A percentile compares a stretch with the other conserved stretches of the same genome.
Conservation (phyloP, 2,113 vertebrate genomes). For the Cephalopterus ornatus region DNA sequence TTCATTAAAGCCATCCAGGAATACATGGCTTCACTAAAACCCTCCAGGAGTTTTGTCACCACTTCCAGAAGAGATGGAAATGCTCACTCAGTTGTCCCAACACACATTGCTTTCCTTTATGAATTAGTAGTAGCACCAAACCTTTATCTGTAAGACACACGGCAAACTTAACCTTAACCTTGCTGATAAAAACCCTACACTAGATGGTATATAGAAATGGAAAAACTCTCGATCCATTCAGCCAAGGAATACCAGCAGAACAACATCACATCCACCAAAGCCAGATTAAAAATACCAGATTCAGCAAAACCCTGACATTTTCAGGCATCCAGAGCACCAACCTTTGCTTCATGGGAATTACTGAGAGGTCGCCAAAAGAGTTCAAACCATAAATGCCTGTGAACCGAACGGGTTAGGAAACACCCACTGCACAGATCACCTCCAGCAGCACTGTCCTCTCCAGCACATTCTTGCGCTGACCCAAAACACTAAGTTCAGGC, state of each 20-base stretch:
- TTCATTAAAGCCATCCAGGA: background rate
- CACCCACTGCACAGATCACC: background rate
- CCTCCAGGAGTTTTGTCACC: background rate
- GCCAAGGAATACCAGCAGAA: background rate
- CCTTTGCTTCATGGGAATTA: background rate
- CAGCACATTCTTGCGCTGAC: constrained; percentile 11
- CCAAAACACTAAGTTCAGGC: constrained; percentile 29
- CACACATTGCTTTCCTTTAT: background rate
- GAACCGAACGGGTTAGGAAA: background rate
- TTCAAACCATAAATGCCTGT: background rate
- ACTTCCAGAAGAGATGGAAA: background rate
- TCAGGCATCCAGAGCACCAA: background rate
- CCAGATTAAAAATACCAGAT: background rate
- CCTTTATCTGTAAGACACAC: background rate
- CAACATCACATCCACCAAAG: background rate
- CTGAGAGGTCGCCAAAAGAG: background rate
- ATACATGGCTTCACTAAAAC: fast-evolving
- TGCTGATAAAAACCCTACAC: background rate
- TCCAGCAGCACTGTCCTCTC: background rate
- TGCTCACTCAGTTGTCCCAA: background rate
- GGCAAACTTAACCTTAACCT: background rate
- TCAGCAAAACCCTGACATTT: background rate
- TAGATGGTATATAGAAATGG: background rate
- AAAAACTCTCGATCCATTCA: background rate
- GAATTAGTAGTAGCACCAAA: background rate